Conservation (phyloP, 2,113 vertebrate genomes). For the Ptyas mucosa region DNA sequence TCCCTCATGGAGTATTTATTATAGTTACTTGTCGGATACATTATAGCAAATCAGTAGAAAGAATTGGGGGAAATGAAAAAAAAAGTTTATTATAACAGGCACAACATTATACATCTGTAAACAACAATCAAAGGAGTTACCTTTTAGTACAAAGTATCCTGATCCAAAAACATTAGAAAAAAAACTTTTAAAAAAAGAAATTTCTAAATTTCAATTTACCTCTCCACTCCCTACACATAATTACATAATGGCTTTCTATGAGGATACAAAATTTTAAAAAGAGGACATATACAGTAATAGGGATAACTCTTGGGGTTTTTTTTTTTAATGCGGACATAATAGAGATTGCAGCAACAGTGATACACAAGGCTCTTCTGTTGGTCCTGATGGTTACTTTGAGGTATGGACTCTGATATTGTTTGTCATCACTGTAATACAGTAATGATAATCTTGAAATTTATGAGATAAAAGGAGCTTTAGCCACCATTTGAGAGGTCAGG, state of each 20-base stretch:
- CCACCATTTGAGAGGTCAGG: neutral
- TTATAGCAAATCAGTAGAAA: neutral
- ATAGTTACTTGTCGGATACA: neutral
- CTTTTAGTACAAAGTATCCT: neutral
- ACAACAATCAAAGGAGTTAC: neutral
- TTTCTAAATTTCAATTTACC: neutral
- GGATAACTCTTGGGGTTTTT: neutral
- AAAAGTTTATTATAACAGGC: neutral
- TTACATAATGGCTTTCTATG: neutral
- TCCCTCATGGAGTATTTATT: accelerated
- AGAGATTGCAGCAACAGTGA: neutral
- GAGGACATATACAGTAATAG: neutral
- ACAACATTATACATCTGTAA: neutral
- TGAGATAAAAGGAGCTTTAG: neutral
- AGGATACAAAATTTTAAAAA: neutral
- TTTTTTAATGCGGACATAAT: neutral
- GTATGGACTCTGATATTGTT: neutral
- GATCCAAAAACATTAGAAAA: neutral
- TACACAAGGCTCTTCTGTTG: neutral
- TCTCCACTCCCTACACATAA: neutral
- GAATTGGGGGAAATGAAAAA: neutral
- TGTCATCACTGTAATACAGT: neutral
- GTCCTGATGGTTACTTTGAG: neutral
- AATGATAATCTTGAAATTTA: neutral
- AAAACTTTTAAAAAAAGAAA: neutral